These are phyloP conservation scores for Idaea biselata DNA, from an alignment of 2,888 invertebrate species.

Conservation along the genomic window DNA sequence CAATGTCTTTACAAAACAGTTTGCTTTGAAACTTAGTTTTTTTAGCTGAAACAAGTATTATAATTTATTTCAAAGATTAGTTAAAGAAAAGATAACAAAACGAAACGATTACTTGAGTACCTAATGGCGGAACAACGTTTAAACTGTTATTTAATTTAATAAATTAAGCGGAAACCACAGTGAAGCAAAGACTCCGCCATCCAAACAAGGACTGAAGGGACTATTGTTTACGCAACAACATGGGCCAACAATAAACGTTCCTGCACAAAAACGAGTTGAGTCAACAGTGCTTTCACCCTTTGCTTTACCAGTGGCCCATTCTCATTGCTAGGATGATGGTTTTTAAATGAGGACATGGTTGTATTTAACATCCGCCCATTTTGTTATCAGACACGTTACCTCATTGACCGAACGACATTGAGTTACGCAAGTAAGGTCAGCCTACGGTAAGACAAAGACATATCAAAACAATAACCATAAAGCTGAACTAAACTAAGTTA, in stretches of 20 bases:
- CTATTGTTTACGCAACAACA: slow-evolving; percentile 38
- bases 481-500: no score
- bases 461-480: no score
- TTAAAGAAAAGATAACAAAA: neutral
- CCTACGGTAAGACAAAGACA: no score
- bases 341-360: neutral
- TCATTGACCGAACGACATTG: neutral
- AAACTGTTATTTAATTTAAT: slow-evolving; percentile 20
- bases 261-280: slow-evolving; percentile 39
- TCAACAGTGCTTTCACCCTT: slow-evolving; percentile 32
- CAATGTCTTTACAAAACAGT: neutral
- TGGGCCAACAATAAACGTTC: slow-evolving; percentile 34
- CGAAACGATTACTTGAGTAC: neutral
- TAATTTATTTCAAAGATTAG: neutral
- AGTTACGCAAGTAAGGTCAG: no score
- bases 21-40: neutral
- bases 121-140: neutral
- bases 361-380: neutral
- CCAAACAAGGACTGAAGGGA: slow-evolving; percentile 25
- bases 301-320: slow-evolving; percentile 26
- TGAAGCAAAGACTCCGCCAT: slow-evolving; percentile 19
- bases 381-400: slow-evolving; percentile 27
- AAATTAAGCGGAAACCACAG: slow-evolving; percentile 21
- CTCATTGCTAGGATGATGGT: slow-evolving; percentile 13
- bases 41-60: neutral